Evolutionary conservation across 2,888 invertebrate species (phyloP).

Genomic region (Meghimatium bilineatum): DNA sequence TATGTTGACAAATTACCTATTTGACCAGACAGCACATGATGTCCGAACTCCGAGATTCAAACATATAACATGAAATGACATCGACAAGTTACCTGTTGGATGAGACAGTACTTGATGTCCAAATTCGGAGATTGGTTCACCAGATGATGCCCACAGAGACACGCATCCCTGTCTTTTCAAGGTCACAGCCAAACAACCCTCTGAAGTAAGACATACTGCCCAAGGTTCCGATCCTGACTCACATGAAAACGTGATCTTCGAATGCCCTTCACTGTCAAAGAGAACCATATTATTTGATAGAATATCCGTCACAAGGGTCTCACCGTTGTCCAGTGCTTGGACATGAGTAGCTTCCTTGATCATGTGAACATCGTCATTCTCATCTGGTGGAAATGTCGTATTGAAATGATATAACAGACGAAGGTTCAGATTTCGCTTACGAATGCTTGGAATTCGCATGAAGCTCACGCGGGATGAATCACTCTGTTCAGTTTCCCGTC

Average conservation of each 20-base stretch:
- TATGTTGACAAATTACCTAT: slow-evolving; percentile 54
- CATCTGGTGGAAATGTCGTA: neutral
- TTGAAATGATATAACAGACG: slow-evolving; percentile 2
- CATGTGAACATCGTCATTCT: slow-evolving; percentile 19
- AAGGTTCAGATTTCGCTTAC: neutral
- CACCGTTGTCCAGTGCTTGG: slow-evolving; percentile 56
- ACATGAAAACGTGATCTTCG: slow-evolving; percentile 45
- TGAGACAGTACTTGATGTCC: slow-evolving; percentile 57
- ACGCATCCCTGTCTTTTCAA: slow-evolving; percentile 61
- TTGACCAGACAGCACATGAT: slow-evolving; percentile 59
- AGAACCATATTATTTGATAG: slow-evolving; percentile 55
- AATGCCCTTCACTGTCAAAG: slow-evolving; percentile 43
- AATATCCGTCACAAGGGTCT: slow-evolving; percentile 63
- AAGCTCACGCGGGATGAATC: slow-evolving; percentile 11
- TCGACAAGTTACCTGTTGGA: slow-evolving; percentile 58
- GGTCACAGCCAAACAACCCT: slow-evolving; percentile 63
- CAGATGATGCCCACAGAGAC: slow-evolving; percentile 57
- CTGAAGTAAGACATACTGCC: slow-evolving; percentile 59
- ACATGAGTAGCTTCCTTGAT: slow-evolving; percentile 57
- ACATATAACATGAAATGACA: no score
- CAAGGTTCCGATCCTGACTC: slow-evolving; percentile 61
- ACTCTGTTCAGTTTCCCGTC: neutral
- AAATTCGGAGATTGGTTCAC: slow-evolving; percentile 55
- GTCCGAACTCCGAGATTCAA: slow-evolving; percentile 53
- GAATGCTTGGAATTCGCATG: slow-evolving; percentile 30